Evolutionary conservation across 2,888 invertebrate species (phyloP).

Genomic region (Oscheius sp.): DNA sequence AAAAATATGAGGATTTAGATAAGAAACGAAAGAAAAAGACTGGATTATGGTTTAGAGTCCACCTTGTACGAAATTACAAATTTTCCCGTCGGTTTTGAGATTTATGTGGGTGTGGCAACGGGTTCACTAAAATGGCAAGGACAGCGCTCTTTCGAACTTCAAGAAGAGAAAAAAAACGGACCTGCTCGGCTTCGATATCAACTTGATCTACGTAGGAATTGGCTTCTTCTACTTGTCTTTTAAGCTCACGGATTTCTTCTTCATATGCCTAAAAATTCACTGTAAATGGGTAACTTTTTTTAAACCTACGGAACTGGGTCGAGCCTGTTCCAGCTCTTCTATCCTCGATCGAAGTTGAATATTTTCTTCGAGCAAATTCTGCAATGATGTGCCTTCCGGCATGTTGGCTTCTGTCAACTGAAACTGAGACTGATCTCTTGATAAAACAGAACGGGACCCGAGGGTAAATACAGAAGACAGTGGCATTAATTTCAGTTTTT

Average conservation of each 20-base stretch:
- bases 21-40: too few relatives aligned
- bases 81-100: too few relatives aligned
- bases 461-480: conserved; percentile 1
- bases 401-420: conserved; percentile 27
- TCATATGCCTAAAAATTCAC: conserved; percentile 13
- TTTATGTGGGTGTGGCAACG: conserved; percentile 1
- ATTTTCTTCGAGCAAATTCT: conserved; percentile 25
- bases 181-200: conserved; percentile 58
- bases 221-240: conserved; percentile 44
- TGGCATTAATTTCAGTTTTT: too few relatives aligned
- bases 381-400: conserved; percentile 27
- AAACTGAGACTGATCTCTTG: conserved; percentile 23
- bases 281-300: too few relatives aligned
- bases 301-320: conserved; percentile 15
- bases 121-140: neutral
- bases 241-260: conserved; percentile 36
- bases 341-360: conserved; percentile 24
- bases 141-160: neutral
- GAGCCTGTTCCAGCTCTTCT: conserved; percentile 12
- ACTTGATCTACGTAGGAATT: conserved; percentile 53
- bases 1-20: too few relatives aligned
- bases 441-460: neutral
- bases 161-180: conserved; percentile 5
- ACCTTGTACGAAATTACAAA: too few relatives aligned
- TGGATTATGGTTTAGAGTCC: too few relatives aligned